Percentiles rank a stretch among this genome's conserved stretches.
Conservation (phyloP, 2,888 invertebrate species). For the Conomelus anceps region DNA sequence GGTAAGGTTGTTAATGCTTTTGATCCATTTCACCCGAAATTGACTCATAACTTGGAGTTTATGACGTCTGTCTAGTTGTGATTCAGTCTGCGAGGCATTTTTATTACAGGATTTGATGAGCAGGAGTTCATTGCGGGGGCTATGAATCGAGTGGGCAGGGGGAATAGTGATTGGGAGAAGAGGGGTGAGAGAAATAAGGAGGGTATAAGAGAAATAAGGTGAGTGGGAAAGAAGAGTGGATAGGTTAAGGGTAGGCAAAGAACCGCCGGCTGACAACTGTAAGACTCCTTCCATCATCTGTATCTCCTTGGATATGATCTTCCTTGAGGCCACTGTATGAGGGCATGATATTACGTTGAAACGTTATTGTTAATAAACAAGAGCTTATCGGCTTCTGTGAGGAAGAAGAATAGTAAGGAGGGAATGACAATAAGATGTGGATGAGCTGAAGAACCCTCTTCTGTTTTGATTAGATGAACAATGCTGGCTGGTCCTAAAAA, state of each 20-base stretch:
- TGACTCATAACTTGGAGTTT: background rate
- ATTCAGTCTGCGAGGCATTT: background rate
- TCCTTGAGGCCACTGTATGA: background rate
- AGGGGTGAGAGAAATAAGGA: background rate
- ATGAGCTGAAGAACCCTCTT: background rate
- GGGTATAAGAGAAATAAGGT: background rate
- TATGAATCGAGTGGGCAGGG: background rate
- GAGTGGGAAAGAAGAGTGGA: background rate
- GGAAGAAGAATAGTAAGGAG: background rate
- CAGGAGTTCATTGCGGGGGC: background rate
- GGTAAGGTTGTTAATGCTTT: background rate
- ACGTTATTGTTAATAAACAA: background rate
- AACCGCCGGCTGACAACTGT: background rate
- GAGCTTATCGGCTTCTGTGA: background rate
- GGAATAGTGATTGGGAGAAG: background rate
- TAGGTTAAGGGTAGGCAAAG: background rate
- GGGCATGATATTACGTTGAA: background rate
- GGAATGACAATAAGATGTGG: background rate
- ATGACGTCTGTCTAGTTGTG: background rate
- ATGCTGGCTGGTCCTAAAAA: background rate
- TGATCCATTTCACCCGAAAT: background rate
- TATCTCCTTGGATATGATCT: background rate
- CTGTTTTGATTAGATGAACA: background rate
- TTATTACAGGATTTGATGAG: background rate
- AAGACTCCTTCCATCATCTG: background rate